A percentile compares a stretch with the other conserved stretches of the same genome.
These are phyloP conservation scores for Urophycis tenuis DNA, from an alignment of 2,797 vertebrate species.

Conservation along the genomic window DNA sequence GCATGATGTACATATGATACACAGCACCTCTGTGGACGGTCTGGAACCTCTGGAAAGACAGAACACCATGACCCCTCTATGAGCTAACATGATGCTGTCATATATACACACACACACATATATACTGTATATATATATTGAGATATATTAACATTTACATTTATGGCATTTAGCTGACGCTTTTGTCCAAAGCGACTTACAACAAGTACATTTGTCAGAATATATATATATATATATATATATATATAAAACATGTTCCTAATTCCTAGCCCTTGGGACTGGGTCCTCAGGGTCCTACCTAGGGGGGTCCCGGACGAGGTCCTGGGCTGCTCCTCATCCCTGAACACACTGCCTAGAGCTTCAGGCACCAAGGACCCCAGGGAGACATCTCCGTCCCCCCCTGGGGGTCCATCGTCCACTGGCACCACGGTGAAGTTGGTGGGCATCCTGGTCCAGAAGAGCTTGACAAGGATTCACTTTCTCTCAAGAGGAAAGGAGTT, in stretches of 20 bases:
- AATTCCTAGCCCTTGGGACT: conserved; percentile 20
- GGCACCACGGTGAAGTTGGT: conserved; percentile 66
- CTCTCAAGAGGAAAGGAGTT: background rate
- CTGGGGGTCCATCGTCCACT: conserved; percentile 47
- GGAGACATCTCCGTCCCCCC: background rate
- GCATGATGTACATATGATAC: too few relatives aligned
- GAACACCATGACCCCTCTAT: too few relatives aligned
- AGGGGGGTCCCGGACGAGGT: conserved; percentile 12
- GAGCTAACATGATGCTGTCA: too few relatives aligned
- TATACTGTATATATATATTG: conserved; percentile 34
- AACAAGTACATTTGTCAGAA: too few relatives aligned
- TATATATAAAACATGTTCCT: conserved; percentile 31
- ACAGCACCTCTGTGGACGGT: too few relatives aligned
- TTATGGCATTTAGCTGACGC: too few relatives aligned
- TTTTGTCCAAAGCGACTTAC: too few relatives aligned
- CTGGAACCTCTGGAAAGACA: too few relatives aligned
- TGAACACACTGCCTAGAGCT: conserved; percentile 48
- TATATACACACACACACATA: background rate
- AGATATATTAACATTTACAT: too few relatives aligned
- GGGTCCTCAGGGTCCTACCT: conserved; percentile 36
- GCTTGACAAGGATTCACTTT: background rate
- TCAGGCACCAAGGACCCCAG: conserved; percentile 29
- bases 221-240: conserved; percentile 32
- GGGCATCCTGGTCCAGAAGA: conserved; percentile 49
- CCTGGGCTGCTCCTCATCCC: conserved; percentile 16